Base-by-base conservation (phyloP, 2,888 invertebrate species). In the Rhogogaster chlorosoma region DNA sequence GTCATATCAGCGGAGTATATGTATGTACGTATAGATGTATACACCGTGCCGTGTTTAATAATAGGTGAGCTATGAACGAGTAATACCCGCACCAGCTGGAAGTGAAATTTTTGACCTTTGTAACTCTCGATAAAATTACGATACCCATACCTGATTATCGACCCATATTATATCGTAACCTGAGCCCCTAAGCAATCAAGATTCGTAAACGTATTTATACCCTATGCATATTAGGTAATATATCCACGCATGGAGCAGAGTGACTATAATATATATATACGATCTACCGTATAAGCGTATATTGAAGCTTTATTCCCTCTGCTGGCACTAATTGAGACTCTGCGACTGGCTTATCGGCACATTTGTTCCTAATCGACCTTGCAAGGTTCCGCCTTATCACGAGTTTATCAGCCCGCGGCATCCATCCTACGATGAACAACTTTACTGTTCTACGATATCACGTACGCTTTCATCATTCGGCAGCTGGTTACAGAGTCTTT, bases 371-470 rank as follows among this genome's bases (percentile, higher is more conserved):
- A 80, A 80, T 61, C 80, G 80, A 61, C 80, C 80, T 80, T 80
- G 80, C 80, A 80, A 80, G 80, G 80, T 61, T 26, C 61, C 80
- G 5, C 12, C 57, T 80, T 80, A 80, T 80, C 80, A 18, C 22
- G 22, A 61, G 49, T 77, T 77, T 77, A 77, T 77, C 53, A 77
- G 32, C 77, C n/a, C n/a, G n/a, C 77, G 18, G 15, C 53, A 53
- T 22, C 53, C 77, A 77, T 77, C n/a, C 38, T 53, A 18, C 29
- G 36, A 49, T 18, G 53, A 29, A 32, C 15, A 53, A 53, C n/a
- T n/a, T n/a, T n/a, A n/a, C 49, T 9, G 22, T 26, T 15, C 45
- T 42, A 73, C 70, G 70, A 70, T 70, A 70, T 70, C 70, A 36
- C 36, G 32, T 70, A 70, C n/a, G 18, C 70, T 32, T 36, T 70